Base-by-base conservation (phyloP, 2,888 invertebrate genomes). In the Camptogramma bilineatum region DNA sequence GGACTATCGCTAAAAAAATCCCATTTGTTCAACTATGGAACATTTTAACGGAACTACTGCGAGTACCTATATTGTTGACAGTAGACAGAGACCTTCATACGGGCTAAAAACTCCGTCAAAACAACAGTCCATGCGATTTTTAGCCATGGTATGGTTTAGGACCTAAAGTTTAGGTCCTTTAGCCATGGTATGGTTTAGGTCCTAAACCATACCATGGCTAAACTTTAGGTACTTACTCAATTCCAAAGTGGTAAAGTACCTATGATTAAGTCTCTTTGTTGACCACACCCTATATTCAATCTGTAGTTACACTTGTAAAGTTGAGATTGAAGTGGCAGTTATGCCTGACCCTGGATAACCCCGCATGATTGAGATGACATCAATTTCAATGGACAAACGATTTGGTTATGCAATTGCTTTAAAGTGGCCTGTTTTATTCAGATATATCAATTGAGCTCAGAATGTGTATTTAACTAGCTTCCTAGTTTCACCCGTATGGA, bases 291-390 rank as follows among this genome's bases (percentile, higher is more conserved):
- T 51, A 31, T 13, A 28, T 17, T 28, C 44, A 50, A 44, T 64
- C 78, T 76, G 70, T 75, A 73, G 70, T 68, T 62, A 62, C 55
- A 65, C 51, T 68, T 54, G 60, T 46, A 59, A 52, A 39, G 62
- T 67, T 53, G 53, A 51, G 55, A 62, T 64, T 68, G 58, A 21
- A 62, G 62, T 71, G 69, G 47, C 59, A n/a, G 63, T 66, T 71
- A 65, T 60, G 61, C 59, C 50, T 64, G 69, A 70, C 70, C 68
- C 54, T 50, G 57, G 68, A 71, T 71, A 72, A 68, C 69, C 65
- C 65, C 28, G 58, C 55, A 51, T 66, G 67, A 66, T 70, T 68
- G 55, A 50, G 64, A 65, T 67, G 66, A 62, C 70, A 61, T 55
- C 61, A 55, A 64, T 59, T 66, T 66, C 55, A 73, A 69, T 66